These are phyloP conservation scores for Achroia grisella DNA, from an alignment of 1,140 invertebrate species.

Conservation along the genomic window DNA sequence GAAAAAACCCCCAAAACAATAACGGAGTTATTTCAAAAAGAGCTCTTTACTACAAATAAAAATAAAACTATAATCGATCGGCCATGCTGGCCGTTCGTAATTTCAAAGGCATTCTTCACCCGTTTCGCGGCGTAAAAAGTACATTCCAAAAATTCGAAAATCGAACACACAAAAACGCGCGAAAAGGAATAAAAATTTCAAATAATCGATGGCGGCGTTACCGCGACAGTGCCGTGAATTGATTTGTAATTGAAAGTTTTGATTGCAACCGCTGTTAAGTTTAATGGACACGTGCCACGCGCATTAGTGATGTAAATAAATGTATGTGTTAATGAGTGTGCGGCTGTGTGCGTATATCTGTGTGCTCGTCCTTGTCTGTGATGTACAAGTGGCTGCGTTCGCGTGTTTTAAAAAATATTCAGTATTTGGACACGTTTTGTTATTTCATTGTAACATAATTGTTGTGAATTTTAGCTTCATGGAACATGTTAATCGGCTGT, in stretches of 20 bases:
- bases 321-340: conserved; percentile 66
- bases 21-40: conserved; percentile 7
- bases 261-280: conserved; percentile 30
- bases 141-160: conserved; percentile 24
- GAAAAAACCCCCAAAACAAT: conserved; percentile 20
- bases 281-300: conserved; percentile 37
- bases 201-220: conserved; percentile 17
- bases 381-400: conserved; percentile 21
- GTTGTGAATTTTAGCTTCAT: too few relatives aligned
- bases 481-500: too few relatives aligned
- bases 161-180: conserved; percentile 25
- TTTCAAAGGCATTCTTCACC: conserved; percentile 50
- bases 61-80: conserved; percentile 45
- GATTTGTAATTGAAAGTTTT: conserved; percentile 50
- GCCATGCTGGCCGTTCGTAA: conserved; percentile 27
- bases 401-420: neutral
- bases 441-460: too few relatives aligned
- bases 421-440: too few relatives aligned
- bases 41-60: conserved; percentile 19
- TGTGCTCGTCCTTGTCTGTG: conserved; percentile 35
- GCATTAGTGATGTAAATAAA: conserved; percentile 64
- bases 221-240: conserved; percentile 19
- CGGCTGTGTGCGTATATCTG: conserved; percentile 46
- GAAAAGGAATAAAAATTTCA: conserved; percentile 22
- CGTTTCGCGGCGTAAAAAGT: conserved; percentile 49